Percentiles rank a stretch among this genome's conserved stretches.
Evolutionary conservation across 1,140 invertebrate genomes (phyloP).

Genomic region (Sweltsa coloradensis): DNA sequence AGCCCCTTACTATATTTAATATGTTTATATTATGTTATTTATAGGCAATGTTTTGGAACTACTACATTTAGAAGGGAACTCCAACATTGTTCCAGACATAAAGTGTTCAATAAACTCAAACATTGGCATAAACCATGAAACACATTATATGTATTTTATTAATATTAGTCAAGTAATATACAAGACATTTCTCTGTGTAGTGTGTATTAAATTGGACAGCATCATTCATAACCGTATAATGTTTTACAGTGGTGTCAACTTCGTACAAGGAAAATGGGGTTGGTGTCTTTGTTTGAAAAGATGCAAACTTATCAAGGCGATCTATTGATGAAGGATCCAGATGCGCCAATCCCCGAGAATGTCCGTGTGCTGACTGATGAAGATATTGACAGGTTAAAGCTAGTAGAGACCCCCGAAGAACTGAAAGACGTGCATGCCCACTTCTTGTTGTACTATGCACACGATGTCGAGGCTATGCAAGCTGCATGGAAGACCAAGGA

Average conservation of each 20-base stretch:
- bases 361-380: conserved; percentile 73
- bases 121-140: no score
- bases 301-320: conserved; percentile 89
- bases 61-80: no score
- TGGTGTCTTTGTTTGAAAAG: conserved; percentile 73
- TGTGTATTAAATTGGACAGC: no score
- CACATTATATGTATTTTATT: no score
- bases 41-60: no score
- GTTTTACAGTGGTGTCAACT: conserved; percentile 77
- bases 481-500: conserved; percentile 47
- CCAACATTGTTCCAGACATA: no score
- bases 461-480: conserved; percentile 77
- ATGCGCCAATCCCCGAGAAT: conserved; percentile 71
- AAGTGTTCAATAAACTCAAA: no score
- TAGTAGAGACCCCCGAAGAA: conserved; percentile 80
- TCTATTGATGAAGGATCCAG: conserved; percentile 67
- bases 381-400: conserved; percentile 71
- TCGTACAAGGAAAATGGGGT: conserved; percentile 70
- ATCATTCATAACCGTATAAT: no score
- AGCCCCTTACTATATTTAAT: no score
- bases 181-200: no score
- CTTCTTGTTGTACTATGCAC: conserved; percentile 85
- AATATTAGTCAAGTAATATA: no score
- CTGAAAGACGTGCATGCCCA: conserved; percentile 86
- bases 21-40: no score